Evolutionary conservation across 2,797 vertebrate species (phyloP), one percentile per base, ranked within the genome.

Genomic region (Onychomys torridus): DNA sequence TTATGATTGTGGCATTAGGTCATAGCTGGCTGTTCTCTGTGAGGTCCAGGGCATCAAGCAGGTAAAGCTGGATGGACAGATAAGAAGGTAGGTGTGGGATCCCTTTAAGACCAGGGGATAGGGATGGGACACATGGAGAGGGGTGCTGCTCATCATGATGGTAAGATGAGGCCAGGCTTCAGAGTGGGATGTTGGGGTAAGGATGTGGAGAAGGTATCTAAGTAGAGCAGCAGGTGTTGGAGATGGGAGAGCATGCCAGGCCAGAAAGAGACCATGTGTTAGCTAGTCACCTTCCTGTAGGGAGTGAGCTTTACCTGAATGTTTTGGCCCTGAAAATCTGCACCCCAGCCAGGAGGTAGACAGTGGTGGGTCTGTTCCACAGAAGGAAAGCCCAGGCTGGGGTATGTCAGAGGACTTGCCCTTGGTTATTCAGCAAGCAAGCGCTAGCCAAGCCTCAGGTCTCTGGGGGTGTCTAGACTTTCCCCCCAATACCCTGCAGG

Each of bases 271-370:
- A 10, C 1, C 32, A 65, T 0, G 1, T 19, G 52, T 8, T 1
- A 8, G 32, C 10, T 43, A 49, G 59, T 52, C 37, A 46, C 75
- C 57, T 92, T 83, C 46, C 32, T 85, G 9, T 3, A 23, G 52
- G 11, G 19, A 76, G 11, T 25, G 67, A 65, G 77, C 16, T 3
- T 3, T 37, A 1, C 29, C 32, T 0, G 6, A 11, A 0, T 43
- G 0, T 57, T 49, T 49, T 65, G 6, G 77, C 59, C 5, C 32
- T 32, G 55, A 29, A 7, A 29, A 7, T 34, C 34, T 52, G 67
- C 59, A n/a, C 16, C 49, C n/a, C 46, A 23, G 82, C 59, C 27
- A 23, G 13, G 76, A 40, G 71, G 89, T 1, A 29, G 46, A 43
- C 2, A 1, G 17, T 19, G 34, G 43, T 34, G 16, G 16, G 29